A percentile compares a stretch with the other conserved stretches of the same genome.
Conservation (phyloP, 2,113 vertebrate species). For the Hippoglossus stenolepis region DNA sequence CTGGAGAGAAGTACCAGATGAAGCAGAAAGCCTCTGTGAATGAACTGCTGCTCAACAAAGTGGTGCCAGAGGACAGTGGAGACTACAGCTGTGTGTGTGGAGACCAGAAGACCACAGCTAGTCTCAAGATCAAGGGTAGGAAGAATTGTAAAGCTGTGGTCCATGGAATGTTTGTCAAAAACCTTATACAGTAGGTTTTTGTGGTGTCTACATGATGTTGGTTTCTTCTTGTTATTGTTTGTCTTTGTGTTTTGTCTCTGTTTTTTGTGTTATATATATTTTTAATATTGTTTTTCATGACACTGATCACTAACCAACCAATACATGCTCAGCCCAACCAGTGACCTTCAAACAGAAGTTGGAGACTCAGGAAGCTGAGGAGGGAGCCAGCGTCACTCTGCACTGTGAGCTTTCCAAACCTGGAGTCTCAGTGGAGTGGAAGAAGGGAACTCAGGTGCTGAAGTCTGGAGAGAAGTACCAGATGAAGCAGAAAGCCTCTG, state of each 20-base stretch:
- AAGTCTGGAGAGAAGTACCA: constrained; percentile 80
- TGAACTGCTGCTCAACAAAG: constrained; percentile 73
- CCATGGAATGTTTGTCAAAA: neutral
- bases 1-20: constrained; percentile 84
- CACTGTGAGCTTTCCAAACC: constrained; percentile 85
- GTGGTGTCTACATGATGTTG: neutral
- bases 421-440: constrained; percentile 83
- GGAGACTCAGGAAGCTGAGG: constrained; percentile 77
- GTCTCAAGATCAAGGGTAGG: constrained; percentile 66
- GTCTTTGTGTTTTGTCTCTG: neutral
- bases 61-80: constrained; percentile 69
- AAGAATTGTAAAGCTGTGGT: neutral
- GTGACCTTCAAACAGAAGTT: constrained; percentile 69
- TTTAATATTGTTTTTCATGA: neutral
- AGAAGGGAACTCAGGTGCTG: constrained; percentile 70
- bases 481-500: constrained; percentile 67
- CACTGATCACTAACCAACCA: neutral
- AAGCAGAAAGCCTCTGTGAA: constrained; percentile 51
- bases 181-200: neutral
- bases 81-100: constrained; percentile 77
- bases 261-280: neutral
- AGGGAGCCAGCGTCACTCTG: constrained; percentile 79
- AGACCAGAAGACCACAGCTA: constrained; percentile 78
- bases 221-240: neutral
- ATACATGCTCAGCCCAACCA: constrained; percentile 6